Evolutionary conservation across 1,140 invertebrate genomes (phyloP).

Genomic region (Ptiloglossa arizonensis): DNA sequence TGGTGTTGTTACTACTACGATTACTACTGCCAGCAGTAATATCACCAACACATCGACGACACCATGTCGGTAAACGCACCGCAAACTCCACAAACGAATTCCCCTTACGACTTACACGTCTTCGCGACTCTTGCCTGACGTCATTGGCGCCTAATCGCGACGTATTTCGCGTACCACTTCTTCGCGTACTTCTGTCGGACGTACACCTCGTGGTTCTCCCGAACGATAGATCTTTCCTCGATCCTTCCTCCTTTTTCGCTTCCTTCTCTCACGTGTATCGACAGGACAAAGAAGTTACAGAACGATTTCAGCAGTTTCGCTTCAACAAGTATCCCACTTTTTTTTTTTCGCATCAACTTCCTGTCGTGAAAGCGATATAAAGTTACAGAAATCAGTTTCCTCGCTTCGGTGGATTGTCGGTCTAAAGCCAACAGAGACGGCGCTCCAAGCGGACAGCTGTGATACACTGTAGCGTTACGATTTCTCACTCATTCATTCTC

Average conservation of each 20-base stretch:
- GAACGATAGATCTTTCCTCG: not conserved
- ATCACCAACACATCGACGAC: slow-evolving; percentile 23
- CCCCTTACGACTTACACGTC: slow-evolving; percentile 42
- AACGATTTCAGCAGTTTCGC: not conserved
- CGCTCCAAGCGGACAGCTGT: not conserved
- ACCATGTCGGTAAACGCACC: slow-evolving; percentile 50
- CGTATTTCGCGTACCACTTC: slow-evolving; percentile 47
- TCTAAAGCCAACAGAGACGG: not conserved
- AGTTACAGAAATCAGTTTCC: not conserved
- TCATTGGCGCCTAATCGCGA: slow-evolving; percentile 74
- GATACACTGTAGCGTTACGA: not conserved
- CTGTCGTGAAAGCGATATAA: not conserved
- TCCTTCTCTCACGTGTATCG: not conserved
- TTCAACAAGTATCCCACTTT: slow-evolving; percentile 6
- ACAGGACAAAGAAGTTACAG: not conserved
- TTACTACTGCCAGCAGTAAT: slow-evolving; percentile 33
- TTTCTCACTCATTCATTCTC: slow-evolving; percentile 18
- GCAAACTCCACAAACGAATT: slow-evolving; percentile 62
- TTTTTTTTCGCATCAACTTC: not conserved
- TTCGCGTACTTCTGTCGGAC: slow-evolving; percentile 20
- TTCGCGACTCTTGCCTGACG: slow-evolving; percentile 66
- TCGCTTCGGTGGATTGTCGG: not conserved
- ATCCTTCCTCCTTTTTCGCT: not conserved
- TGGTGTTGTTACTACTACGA: slow-evolving; percentile 38
- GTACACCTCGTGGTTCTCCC: slow-evolving; percentile 19